Conservation (phyloP, 2,888 invertebrate genomes). For the Nephrocerus scutellatus region DNA sequence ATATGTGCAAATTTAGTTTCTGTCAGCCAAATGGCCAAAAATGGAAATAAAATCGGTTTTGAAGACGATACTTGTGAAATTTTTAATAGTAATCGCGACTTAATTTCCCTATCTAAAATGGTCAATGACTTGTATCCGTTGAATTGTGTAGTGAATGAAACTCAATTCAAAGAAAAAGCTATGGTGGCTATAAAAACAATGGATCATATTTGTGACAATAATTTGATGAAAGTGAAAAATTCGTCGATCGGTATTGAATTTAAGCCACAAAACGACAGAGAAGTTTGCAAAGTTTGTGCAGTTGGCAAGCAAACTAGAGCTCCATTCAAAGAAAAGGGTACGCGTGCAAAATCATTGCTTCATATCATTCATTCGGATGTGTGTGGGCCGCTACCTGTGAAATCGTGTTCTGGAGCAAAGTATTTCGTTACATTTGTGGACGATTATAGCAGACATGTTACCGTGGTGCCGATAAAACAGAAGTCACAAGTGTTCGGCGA, state of each 20-base stretch:
- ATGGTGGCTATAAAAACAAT: conserved; percentile 16
- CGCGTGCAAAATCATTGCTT: conserved; percentile 22
- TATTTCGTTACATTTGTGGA: conserved; percentile 40
- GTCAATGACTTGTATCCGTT: conserved; percentile 18
- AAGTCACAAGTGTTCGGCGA: conserved; percentile 16
- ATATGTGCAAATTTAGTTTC: conserved; percentile 15
- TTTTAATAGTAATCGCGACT: conserved; percentile 4
- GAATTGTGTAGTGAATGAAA: conserved; percentile 13
- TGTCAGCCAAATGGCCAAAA: conserved; percentile 14
- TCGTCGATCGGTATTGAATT: conserved; percentile 9
- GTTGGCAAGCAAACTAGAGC: conserved; percentile 24
- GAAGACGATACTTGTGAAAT: too few relatives aligned
- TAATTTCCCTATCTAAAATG: conserved; percentile 3
- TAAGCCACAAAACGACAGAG: conserved; percentile 11
- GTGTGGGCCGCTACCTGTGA: conserved; percentile 36
- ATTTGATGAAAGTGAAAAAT: conserved; percentile 13
- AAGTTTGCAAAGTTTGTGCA: conserved; percentile 21
- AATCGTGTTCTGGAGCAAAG: conserved; percentile 30
- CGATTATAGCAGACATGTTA: conserved; percentile 22
- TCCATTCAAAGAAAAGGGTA: conserved; percentile 20
- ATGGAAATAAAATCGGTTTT: conserved; percentile 10
- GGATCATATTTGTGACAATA: conserved; percentile 23
- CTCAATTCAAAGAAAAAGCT: background rate
- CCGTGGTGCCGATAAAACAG: conserved; percentile 11
- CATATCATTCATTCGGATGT: conserved; percentile 37